Conservation (phyloP, 1,140 invertebrate genomes). For the Pomacea maculata region DNA sequence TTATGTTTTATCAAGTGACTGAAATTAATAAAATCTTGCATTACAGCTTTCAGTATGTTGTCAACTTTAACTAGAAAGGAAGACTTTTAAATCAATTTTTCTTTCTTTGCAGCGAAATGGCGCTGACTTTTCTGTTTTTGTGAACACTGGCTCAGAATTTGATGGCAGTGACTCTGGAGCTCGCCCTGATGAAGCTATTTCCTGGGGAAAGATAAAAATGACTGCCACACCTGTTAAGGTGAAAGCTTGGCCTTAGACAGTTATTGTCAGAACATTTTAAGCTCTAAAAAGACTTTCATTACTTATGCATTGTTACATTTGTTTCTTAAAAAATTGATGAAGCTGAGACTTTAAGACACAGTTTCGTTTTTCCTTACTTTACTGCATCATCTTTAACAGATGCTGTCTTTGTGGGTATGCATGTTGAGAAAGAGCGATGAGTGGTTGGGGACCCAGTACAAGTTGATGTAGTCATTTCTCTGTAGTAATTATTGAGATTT, state of each 20-base stretch:
- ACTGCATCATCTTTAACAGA: not conserved
- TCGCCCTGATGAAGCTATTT: conserved; percentile 96
- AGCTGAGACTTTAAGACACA: not conserved
- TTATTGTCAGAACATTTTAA: no score
- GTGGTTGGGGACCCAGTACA: no score
- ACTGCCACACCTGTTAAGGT: conserved; percentile 92
- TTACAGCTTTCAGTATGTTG: not conserved
- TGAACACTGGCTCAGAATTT: conserved; percentile 98
- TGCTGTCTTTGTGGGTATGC: no score
- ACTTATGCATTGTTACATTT: no score
- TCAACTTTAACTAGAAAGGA: not conserved
- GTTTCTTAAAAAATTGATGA: not conserved
- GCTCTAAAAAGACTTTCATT: not conserved
- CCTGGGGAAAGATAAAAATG: conserved; percentile 96
- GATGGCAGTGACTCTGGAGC: conserved; percentile 99
- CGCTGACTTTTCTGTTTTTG: conserved; percentile 94
- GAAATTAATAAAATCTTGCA: not conserved
- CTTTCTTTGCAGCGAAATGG: conserved; percentile 84
- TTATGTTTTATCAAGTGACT: not conserved
- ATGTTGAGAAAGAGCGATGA: no score
- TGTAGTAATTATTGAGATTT: no score
- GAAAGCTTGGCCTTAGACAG: conserved; percentile 26
- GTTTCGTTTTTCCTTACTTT: not conserved
- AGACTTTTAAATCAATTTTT: conserved; percentile 21
- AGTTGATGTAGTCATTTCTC: no score